These are phyloP conservation scores for Cepaea hortensis DNA, from an alignment of 2,888 invertebrate genomes.

Conservation along the genomic window DNA sequence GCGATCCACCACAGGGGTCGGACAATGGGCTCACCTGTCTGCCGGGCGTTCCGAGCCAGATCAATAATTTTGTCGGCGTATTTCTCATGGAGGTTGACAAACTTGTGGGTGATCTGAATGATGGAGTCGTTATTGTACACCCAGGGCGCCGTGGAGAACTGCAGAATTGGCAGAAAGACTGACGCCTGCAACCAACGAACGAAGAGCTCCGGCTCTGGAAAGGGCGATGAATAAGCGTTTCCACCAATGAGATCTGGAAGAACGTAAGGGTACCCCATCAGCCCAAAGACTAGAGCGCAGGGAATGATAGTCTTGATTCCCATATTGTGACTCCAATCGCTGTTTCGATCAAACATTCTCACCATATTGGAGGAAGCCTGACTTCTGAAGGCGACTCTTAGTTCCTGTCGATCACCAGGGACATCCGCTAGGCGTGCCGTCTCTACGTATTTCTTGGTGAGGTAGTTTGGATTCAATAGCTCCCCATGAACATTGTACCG, in stretches of 20 bases:
- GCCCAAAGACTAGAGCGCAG: conserved; percentile 80
- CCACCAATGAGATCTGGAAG: conserved; percentile 89
- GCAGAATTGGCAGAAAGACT: conserved; percentile 92
- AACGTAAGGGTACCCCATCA: conserved; percentile 86
- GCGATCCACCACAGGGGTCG: conserved; percentile 92
- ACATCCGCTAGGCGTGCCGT: conserved; percentile 61
- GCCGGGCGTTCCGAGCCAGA: conserved; percentile 61
- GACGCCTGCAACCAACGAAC: conserved; percentile 90
- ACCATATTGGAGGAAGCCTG: conserved; percentile 89
- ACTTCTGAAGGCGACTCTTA: conserved; percentile 88
- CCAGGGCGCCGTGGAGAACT: conserved; percentile 84
- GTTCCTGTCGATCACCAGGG: conserved; percentile 82
- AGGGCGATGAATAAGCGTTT: conserved; percentile 62
- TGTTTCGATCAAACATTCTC: conserved; percentile 87
- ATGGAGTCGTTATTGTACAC: conserved; percentile 59
- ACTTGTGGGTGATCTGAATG: conserved; percentile 58
- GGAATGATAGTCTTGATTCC: conserved; percentile 88
- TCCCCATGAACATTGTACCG: conserved; percentile 54
- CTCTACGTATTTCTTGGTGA: conserved; percentile 64
- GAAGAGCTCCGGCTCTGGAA: conserved; percentile 77
- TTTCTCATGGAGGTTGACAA: conserved; percentile 61
- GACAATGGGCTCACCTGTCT: conserved; percentile 86
- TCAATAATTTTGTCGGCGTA: conserved; percentile 60
- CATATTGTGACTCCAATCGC: conserved; percentile 88
- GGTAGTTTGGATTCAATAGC: conserved; percentile 61